Conservation (phyloP, 2,113 vertebrate genomes). For the Phyllopteryx taeniolatus region DNA sequence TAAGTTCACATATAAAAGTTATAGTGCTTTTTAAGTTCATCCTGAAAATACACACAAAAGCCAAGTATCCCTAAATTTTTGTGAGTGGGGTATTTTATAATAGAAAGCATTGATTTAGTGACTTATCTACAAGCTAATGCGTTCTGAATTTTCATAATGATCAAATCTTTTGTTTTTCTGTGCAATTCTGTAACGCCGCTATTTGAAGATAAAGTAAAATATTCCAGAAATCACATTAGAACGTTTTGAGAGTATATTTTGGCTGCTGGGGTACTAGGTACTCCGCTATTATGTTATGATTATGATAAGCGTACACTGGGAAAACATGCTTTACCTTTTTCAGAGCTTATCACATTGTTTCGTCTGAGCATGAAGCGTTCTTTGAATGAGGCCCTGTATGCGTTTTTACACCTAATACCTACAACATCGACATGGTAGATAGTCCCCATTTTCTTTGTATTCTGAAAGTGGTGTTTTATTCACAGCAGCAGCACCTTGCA, state of each 20-base stretch:
- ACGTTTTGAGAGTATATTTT: background rate
- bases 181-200: background rate
- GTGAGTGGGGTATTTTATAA: too few relatives aligned
- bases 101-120: too few relatives aligned
- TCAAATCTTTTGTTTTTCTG: background rate
- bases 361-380: slow-evolving; percentile 7
- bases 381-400: background rate
- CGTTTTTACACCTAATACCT: background rate
- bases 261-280: background rate
- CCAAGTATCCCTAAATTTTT: too few relatives aligned
- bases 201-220: background rate
- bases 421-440: background rate
- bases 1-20: too few relatives aligned
- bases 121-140: too few relatives aligned
- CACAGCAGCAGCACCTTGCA: slow-evolving; percentile 17
- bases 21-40: too few relatives aligned
- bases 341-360: slow-evolving; percentile 35
- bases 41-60: too few relatives aligned
- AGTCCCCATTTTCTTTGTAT: background rate
- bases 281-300: slow-evolving; percentile 41
- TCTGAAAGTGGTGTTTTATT: background rate
- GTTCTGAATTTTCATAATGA: too few relatives aligned
- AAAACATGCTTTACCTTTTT: slow-evolving; percentile 37
- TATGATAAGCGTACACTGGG: slow-evolving; percentile 52
- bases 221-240: background rate